Conservation (phyloP, 1,140 invertebrate genomes). For the Eufriesea mexicana region DNA sequence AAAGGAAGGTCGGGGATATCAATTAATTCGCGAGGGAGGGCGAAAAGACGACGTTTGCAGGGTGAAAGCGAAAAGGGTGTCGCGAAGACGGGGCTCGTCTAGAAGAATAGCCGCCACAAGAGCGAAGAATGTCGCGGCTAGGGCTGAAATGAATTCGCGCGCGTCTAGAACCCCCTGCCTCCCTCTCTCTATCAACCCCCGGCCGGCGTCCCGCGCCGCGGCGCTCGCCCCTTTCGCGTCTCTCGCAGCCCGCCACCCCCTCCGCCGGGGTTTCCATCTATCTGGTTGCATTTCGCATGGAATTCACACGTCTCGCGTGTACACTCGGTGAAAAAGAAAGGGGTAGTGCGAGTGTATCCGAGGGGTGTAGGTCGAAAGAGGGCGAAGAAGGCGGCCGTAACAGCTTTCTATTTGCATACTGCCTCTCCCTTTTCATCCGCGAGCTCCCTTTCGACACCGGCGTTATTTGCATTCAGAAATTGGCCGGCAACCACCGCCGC, state of each 20-base stretch:
- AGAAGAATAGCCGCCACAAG: conserved; percentile 40
- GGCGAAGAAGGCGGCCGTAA: conserved; percentile 75
- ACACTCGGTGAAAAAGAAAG: conserved; percentile 68
- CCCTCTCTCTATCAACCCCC: background rate
- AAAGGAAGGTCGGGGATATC: conserved; percentile 16
- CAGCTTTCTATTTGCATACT: conserved; percentile 83
- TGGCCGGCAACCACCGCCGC: conserved; percentile 76
- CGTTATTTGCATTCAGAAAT: conserved; percentile 83
- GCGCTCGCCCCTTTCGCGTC: no score
- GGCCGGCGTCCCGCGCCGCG: background rate
- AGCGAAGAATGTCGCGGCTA: conserved; percentile 50
- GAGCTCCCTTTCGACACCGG: conserved; percentile 75
- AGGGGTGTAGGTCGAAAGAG: conserved; percentile 64
- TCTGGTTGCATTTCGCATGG: conserved; percentile 60
- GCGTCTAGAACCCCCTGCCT: conserved; percentile 1
- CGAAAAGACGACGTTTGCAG: conserved; percentile 44
- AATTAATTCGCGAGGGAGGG: conserved; percentile 47
- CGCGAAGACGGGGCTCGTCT: conserved; percentile 41
- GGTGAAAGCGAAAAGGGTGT: conserved; percentile 47
- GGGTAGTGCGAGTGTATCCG: conserved; percentile 63
- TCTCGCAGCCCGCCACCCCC: no score
- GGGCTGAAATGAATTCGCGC: conserved; percentile 51
- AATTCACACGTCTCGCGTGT: conserved; percentile 71
- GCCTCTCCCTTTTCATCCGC: conserved; percentile 70
- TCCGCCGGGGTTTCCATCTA: conserved; percentile 42